Conservation (phyloP, 1,140 invertebrate genomes). For the Rhynchophorus ferrugineus region DNA sequence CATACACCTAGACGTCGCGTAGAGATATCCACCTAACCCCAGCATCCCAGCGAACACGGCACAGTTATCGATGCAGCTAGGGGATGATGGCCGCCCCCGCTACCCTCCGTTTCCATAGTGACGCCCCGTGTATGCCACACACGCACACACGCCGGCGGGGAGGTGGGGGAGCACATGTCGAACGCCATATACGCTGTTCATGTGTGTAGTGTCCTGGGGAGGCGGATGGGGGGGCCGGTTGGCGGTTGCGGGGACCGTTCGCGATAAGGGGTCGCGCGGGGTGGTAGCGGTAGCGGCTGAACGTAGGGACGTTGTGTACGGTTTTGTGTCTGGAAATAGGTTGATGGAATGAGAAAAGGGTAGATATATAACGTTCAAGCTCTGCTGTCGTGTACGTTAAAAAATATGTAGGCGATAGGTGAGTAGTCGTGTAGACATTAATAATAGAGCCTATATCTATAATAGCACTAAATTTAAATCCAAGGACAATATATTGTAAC, state of each 20-base stretch:
- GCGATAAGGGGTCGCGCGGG: background rate
- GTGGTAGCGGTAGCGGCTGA: background rate
- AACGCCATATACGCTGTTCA: conserved; percentile 23
- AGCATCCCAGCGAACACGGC: conserved; percentile 15
- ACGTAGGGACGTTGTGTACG: background rate
- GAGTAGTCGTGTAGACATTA: too few species aligned
- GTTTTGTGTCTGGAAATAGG: conserved; percentile 13
- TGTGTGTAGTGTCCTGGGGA: conserved; percentile 9
- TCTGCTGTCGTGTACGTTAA: too few species aligned
- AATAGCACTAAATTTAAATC: too few species aligned
- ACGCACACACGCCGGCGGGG: conserved; percentile 14
- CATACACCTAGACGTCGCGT: background rate
- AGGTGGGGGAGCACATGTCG: conserved; percentile 15
- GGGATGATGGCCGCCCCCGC: conserved; percentile 12
- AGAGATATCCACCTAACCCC: background rate
- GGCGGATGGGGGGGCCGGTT: too few species aligned
- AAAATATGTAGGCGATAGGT: too few species aligned
- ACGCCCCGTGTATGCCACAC: conserved; percentile 22
- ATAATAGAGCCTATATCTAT: too few species aligned
- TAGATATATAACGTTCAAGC: conserved; percentile 8
- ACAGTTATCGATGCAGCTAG: conserved; percentile 20
- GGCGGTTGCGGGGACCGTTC: background rate
- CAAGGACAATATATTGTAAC: too few species aligned
- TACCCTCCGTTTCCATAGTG: conserved; percentile 12
- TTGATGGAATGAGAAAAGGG: background rate